Conservation (phyloP, 2,113 vertebrate genomes). For the Dromiciops gliroides region DNA sequence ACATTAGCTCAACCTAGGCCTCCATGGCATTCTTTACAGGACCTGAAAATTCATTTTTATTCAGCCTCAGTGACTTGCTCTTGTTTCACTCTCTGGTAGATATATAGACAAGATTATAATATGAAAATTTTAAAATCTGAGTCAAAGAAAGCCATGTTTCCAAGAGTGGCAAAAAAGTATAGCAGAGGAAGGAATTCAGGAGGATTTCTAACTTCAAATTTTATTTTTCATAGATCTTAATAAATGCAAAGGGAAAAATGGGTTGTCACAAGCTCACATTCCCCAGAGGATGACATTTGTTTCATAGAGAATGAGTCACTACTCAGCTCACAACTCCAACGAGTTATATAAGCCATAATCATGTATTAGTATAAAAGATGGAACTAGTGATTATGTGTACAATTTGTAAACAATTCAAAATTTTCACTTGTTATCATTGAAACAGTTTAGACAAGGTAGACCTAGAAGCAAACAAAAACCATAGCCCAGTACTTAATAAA, state of each 20-base stretch:
- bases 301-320: background rate
- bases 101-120: background rate
- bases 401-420: background rate
- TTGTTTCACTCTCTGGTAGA: background rate
- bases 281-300: background rate
- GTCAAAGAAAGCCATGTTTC: background rate
- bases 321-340: background rate
- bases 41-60: background rate
- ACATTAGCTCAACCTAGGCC: background rate
- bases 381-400: background rate
- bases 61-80: background rate
- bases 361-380: background rate
- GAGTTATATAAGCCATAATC: background rate
- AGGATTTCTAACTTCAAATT: background rate
- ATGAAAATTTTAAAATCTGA: background rate
- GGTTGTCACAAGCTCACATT: background rate
- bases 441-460: background rate
- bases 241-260: background rate
- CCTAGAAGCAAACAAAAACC: background rate
- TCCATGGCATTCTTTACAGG: background rate
- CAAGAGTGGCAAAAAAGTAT: background rate
- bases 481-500: background rate
- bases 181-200: background rate
- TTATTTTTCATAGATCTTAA: background rate
- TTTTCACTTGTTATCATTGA: background rate